A percentile compares a stretch with the other conserved stretches of the same genome.
These are phyloP conservation scores for Rattus rattus DNA, from an alignment of 2,113 vertebrate species.

Conservation along the genomic window DNA sequence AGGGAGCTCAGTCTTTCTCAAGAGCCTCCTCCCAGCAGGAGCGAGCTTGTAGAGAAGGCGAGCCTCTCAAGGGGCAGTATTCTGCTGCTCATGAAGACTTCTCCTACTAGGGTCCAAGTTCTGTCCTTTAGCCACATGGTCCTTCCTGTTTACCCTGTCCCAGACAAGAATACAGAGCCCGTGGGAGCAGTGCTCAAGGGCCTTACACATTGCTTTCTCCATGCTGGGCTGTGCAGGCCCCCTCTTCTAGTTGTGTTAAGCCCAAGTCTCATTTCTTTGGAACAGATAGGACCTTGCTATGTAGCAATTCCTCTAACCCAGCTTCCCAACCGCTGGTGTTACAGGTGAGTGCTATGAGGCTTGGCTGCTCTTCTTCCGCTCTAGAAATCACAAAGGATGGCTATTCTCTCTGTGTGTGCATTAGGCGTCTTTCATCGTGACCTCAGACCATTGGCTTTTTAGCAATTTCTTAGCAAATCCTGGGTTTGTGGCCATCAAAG, in stretches of 20 bases:
- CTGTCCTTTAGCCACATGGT: neutral
- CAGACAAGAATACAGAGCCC: neutral
- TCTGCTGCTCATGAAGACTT: neutral
- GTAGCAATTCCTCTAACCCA: neutral
- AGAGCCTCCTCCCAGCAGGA: neutral
- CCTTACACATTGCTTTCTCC: neutral
- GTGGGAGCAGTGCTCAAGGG: neutral
- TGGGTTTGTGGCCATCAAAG: neutral
- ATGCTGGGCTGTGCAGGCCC: neutral
- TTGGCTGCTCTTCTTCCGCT: neutral
- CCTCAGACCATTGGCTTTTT: neutral
- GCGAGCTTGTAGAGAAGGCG: neutral
- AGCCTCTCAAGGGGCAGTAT: neutral
- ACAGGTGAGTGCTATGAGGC: neutral
- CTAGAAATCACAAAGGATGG: neutral
- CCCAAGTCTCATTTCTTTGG: neutral
- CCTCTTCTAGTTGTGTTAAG: accelerated
- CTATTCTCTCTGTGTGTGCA: neutral
- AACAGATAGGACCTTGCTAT: neutral
- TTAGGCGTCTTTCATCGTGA: neutral
- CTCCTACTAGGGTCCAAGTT: neutral
- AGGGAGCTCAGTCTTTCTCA: neutral
- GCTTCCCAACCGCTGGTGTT: neutral
- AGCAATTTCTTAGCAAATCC: neutral
- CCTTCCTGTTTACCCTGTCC: neutral